Base-by-base conservation (phyloP, 2,113 vertebrate genomes). In the Nipponia nippon region DNA sequence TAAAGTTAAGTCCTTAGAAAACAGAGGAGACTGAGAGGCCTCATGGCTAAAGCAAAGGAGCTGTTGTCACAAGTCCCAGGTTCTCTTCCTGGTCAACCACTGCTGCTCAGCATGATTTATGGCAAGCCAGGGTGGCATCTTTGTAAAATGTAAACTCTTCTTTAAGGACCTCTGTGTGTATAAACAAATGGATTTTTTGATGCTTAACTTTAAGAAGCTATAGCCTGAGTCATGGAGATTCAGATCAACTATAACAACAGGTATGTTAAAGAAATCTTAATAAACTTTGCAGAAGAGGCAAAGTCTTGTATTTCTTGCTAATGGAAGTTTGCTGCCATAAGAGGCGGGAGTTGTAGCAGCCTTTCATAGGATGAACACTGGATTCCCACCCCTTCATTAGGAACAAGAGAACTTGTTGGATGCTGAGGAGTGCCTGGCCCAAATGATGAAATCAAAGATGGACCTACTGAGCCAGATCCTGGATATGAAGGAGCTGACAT, bases 321-420 rank as follows among this genome's bases (percentile, higher is more conserved):
- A 56, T 25, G 21, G 38, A 80, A 40, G 11, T 34, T 65, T 83
- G 56, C 27, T 87, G 82, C 71, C 3, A 0, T 30, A 50, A 89
- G 18, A 63, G 29, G 30, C 36, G 73, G 66, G 20, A 75, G 27
- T 8, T 55, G 13, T 2, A 58, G 36, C 32, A 78, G 32, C 38
- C 9, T 81, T 69, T 67, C 32, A 11, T 2, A 38, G 46, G 58
- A 69, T 34, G 25, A 62, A 49, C 62, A 26, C 5, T 8, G 50
- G 5, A 26, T 70, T 62, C 49, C 53, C 23, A 47, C 5, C 30
- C 67, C 55, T 70, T 63, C 38, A 26, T 20, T 49, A 97, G 94
- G 95, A 98, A 52, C 84, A 95, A 82, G 93, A 90, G 72, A 97
- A 97, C 38, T 63, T 97, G 16, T 19, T 52, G 15, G 97, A 97